These are phyloP conservation scores for Montipora capricornis DNA, from an alignment of 64 coral and sea anemone genomes.

Conservation along the genomic window DNA sequence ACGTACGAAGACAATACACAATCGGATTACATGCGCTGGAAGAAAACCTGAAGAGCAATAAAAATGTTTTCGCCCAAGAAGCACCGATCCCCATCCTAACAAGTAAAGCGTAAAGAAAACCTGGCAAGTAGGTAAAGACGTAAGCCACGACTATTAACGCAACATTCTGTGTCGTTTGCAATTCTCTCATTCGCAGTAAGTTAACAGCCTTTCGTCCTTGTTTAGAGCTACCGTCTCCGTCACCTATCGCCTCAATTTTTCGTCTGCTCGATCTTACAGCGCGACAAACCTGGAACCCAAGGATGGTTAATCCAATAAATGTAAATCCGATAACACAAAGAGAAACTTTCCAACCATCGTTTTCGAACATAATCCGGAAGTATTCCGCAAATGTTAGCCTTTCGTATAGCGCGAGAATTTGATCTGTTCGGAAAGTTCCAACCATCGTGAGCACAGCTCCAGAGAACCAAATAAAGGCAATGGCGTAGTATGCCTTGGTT, in stretches of 20 bases:
- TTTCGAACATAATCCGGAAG: conserved; percentile 2
- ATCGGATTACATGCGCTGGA: conserved; percentile 14
- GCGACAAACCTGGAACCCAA: not conserved
- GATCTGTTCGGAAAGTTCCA: not conserved
- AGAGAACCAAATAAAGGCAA: not conserved
- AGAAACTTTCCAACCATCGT: conserved; percentile 1
- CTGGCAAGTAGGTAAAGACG: not conserved
- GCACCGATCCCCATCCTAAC: not conserved
- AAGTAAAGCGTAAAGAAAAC: not conserved
- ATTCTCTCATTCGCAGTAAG: not conserved
- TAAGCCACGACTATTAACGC: not conserved
- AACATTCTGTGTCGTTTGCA: conserved; percentile 8
- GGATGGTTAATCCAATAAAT: not conserved
- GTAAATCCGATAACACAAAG: not conserved
- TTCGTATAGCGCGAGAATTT: not conserved
- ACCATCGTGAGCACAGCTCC: not conserved
- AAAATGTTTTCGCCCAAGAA: not conserved
- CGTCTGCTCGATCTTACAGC: not conserved
- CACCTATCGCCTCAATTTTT: not conserved
- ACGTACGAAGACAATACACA: not conserved
- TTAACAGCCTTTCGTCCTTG: not conserved
- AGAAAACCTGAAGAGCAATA: not conserved
- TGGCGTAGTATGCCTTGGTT: not conserved
- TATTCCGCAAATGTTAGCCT: not conserved
- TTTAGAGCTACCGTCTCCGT: not conserved